phyloP scores from a whole-genome alignment of 2,888 invertebrate species.

The Acanthosepion pharaonis region DNA sequence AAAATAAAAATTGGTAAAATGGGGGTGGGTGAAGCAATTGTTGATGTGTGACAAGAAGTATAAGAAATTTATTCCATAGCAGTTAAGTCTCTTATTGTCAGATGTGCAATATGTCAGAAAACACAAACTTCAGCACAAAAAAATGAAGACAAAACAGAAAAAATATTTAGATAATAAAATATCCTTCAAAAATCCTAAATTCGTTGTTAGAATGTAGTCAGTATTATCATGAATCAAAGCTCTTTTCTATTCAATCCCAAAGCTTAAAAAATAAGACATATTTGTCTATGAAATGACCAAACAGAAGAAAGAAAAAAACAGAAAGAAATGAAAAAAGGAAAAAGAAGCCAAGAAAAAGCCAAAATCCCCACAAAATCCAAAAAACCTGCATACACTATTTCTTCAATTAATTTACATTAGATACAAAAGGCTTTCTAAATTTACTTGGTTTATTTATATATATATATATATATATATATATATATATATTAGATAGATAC shows the following conservation, averaged over 20 bases:
- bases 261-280: too few relatives aligned
- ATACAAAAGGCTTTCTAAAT: background rate
- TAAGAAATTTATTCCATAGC: background rate
- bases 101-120: background rate
- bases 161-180: background rate
- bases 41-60: background rate
- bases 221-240: too few relatives aligned
- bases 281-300: too few relatives aligned
- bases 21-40: background rate
- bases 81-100: conserved; percentile 13
- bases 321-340: too few relatives aligned
- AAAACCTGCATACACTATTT: too few relatives aligned
- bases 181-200: background rate
- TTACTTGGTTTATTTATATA: background rate
- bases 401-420: background rate
- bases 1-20: background rate
- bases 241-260: too few relatives aligned
- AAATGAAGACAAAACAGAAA: background rate
- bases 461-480: background rate
- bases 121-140: background rate
- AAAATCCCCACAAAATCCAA: too few relatives aligned
- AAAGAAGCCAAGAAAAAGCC: too few relatives aligned
- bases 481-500: background rate
- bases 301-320: background rate
- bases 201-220: background rate